These are phyloP conservation scores for Drosophila hamatofila DNA, from an alignment of 2,888 invertebrate genomes.

Conservation along the genomic window DNA sequence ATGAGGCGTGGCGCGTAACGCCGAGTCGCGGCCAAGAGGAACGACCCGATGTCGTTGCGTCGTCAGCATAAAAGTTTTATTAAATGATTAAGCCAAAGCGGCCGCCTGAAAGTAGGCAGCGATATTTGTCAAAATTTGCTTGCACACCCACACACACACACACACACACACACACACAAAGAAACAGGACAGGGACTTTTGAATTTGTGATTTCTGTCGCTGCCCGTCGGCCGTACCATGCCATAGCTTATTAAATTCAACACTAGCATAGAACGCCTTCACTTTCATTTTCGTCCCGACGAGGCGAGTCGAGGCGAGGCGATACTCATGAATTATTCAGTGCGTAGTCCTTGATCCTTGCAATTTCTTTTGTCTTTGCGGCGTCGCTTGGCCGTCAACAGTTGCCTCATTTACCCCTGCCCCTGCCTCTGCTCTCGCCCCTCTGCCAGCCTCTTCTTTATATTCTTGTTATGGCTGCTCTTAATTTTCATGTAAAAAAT, in stretches of 20 bases:
- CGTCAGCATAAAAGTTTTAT: constrained; percentile 77
- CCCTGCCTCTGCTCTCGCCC: background rate
- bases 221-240: background rate
- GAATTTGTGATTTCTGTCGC: constrained; percentile 65
- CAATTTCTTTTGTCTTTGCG: constrained; percentile 57
- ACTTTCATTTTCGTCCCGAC: constrained; percentile 27
- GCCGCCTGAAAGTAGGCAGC: constrained; percentile 53
- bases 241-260: constrained; percentile 71
- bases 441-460: background rate
- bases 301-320: constrained; percentile 15
- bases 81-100: constrained; percentile 75
- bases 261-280: constrained; percentile 42
- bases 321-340: constrained; percentile 76
- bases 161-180: constrained; percentile 11
- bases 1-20: constrained; percentile 24
- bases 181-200: constrained; percentile 59
- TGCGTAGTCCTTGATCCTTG: constrained; percentile 62
- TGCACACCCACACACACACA: constrained; percentile 15
- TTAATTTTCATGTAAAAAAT: constrained; percentile 73
- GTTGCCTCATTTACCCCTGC: constrained; percentile 9
- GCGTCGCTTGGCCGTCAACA: constrained; percentile 29
- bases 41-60: constrained; percentile 39
- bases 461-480: constrained; percentile 35
- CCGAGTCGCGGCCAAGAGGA: constrained; percentile 4
- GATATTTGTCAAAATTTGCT: constrained; percentile 65